These are phyloP conservation scores for Callithrix jacchus DNA, from an alignment of 2,113 vertebrate species.

Conservation along the genomic window DNA sequence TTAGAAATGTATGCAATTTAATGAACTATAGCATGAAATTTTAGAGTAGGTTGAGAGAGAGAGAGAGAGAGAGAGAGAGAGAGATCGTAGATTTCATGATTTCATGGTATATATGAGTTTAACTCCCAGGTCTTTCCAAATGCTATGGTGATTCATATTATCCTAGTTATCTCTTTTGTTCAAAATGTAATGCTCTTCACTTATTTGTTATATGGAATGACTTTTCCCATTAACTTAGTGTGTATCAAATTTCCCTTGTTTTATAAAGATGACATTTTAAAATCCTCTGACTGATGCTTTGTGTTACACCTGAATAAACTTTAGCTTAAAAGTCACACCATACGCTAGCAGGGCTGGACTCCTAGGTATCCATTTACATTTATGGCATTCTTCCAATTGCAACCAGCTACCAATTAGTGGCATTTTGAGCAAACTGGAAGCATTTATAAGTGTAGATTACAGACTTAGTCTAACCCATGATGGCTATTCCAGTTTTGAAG, in stretches of 20 bases:
- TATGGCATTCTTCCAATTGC: not conserved
- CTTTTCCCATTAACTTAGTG: not conserved
- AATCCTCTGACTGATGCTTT: not conserved
- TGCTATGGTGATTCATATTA: not conserved
- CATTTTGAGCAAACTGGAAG: not conserved
- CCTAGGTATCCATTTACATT: not conserved
- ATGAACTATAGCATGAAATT: not conserved
- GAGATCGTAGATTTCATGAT: not conserved
- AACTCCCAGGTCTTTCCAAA: not conserved
- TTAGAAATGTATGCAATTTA: slow-evolving; percentile 1
- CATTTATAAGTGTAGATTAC: not conserved
- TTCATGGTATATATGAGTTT: not conserved
- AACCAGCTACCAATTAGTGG: not conserved
- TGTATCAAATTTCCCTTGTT: slow-evolving; percentile 1
- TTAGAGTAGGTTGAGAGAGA: not conserved
- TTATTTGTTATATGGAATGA: not conserved
- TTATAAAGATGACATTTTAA: slow-evolving; percentile 11
- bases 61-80: not conserved
- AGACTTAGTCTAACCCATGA: not conserved
- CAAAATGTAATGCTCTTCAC: not conserved
- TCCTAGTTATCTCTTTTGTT: not conserved
- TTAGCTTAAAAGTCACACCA: not conserved
- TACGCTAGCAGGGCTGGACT: not conserved
- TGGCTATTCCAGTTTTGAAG: not conserved
- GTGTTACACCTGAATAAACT: not conserved